phyloP scores from a whole-genome alignment of 1,140 invertebrate species.

The Drepana arcuata region DNA sequence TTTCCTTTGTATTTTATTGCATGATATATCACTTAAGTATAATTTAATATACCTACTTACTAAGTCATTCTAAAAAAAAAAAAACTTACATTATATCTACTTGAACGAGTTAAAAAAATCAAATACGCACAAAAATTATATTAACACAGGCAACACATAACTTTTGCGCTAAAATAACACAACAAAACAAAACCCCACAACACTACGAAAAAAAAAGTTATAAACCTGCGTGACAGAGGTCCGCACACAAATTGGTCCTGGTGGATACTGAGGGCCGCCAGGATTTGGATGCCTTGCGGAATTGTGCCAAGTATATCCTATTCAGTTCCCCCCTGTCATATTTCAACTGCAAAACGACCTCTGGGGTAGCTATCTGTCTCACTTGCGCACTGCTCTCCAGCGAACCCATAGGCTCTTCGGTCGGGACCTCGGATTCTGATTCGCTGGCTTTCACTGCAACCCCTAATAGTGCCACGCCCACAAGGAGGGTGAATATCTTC shows the following conservation, averaged over 20 bases:
- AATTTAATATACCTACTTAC: too few relatives aligned
- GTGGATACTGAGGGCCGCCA: conserved; percentile 36
- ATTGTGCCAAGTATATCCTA: conserved; percentile 62
- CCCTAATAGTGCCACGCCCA: conserved; percentile 30
- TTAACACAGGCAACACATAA: neutral
- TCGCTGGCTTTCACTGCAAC: conserved; percentile 9
- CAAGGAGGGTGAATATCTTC: conserved; percentile 28
- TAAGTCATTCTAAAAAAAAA: too few relatives aligned
- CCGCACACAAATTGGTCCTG: conserved; percentile 36
- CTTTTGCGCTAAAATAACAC: conserved; percentile 10
- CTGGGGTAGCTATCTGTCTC: conserved; percentile 34
- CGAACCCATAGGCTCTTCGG: conserved; percentile 20
- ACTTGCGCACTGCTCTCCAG: conserved; percentile 9
- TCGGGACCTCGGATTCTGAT: conserved; percentile 20
- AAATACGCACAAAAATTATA: neutral
- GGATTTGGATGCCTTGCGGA: conserved; percentile 25
- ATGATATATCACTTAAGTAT: too few relatives aligned
- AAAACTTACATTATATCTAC: too few relatives aligned
- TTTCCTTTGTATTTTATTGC: too few relatives aligned
- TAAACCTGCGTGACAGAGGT: conserved; percentile 57
- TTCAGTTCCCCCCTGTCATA: conserved; percentile 53
- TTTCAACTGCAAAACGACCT: conserved; percentile 57
- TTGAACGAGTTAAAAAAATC: neutral
- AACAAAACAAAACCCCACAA: conserved; percentile 16
- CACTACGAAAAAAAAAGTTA: conserved; percentile 24